Base-by-base conservation (phyloP, 2,797 vertebrate species). In the Hapalemur alaotrensis region DNA sequence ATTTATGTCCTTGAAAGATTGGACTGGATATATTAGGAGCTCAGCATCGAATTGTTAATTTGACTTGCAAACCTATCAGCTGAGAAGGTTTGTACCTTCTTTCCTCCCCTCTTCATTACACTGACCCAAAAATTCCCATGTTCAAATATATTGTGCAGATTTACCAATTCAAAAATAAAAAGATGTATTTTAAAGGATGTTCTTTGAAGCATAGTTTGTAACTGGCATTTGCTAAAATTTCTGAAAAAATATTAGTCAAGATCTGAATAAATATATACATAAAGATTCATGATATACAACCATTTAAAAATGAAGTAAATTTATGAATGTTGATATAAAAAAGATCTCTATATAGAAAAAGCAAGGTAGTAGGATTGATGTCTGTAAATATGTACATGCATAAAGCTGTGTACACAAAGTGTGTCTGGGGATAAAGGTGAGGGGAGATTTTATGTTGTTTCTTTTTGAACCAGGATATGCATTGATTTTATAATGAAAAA, bases 401-500 rank as follows among this genome's bases (percentile, higher is more conserved):
- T 22, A 76, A 46, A 88, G 10, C 30, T 63, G 2, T 79, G 28
- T 46, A 25, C 7, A 14, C 2, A 50, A 38, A 46, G 12, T 23
- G 12, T 30, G 7, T n/a, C 32, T 89, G 30, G 43, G 48, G 23
- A 76, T 52, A 69, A 73, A 95, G 10, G 13, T 59, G 48, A 43
- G 22, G 38, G 12, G 73, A 93, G 38, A 83, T 86, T 92, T 87
- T 85, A 86, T 43, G 14, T 23, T 43, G 2, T 7, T 92, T 35
- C 23, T 82, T 94, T 91, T 86, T 57, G 8, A 59, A 79, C 2
- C 38, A 89, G 23, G 46, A 67, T 22, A 25, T 28, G 1, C 63
- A 86, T 48, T 88, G 46, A 91, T 95, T 94, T 95, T 91, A 54
- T 50, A 81, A 52, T 54, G 67, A 78, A 93, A 94, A 92, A 18